Evolutionary conservation across 2,797 vertebrate species (phyloP), one percentile per base, ranked within the genome.

Genomic region (Notolabrus celidotus): DNA sequence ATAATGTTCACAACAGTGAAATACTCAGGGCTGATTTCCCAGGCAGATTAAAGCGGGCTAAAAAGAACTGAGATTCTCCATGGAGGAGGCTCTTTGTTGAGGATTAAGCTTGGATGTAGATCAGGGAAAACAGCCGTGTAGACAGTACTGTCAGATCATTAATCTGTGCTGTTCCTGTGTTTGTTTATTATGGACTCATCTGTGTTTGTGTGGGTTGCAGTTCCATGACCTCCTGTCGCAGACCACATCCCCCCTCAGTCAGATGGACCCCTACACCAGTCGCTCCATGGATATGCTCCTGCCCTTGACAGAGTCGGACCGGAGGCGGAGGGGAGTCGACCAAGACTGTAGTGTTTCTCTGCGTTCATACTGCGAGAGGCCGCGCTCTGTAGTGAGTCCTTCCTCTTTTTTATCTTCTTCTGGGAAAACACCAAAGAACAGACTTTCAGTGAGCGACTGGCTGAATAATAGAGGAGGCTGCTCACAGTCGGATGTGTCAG

Each of bases 191-290:
- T 55, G 39, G 27, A 4, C n/a, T 66, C 9, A 66, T 65, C 34
- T 73, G 33, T 75, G 19, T 59, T 3, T 74, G 41, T 84, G 65
- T 69, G 34, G 67, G 7, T 61, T 70, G n/a, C 92, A 99, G 97
- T 98, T 96, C 90, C 97, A 97, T 77, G 97, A 99, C 74, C 91
- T 97, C 83, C 83, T 96, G 83, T 96, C 97, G 67, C 97, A 97
- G 93, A 94, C 94, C 0, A 95, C 96, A 0, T 96, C 96, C 0
- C 96, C 95, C 0, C 92, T 97, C 83, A 95, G 96, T 92, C 96
- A 97, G 85, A 70, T 94, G 80, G 96, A 99, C 78, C 96, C 96
- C 7, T 96, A 95, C 89, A 95, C 95, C 0, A 95, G 94, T 75
- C 95, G 94, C 83, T 98, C 96, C 5, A 95, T 96, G 20, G 97